These are phyloP conservation scores for Spatulosminthurus flaviceps DNA, from an alignment of 2,888 invertebrate genomes.

Conservation along the genomic window DNA sequence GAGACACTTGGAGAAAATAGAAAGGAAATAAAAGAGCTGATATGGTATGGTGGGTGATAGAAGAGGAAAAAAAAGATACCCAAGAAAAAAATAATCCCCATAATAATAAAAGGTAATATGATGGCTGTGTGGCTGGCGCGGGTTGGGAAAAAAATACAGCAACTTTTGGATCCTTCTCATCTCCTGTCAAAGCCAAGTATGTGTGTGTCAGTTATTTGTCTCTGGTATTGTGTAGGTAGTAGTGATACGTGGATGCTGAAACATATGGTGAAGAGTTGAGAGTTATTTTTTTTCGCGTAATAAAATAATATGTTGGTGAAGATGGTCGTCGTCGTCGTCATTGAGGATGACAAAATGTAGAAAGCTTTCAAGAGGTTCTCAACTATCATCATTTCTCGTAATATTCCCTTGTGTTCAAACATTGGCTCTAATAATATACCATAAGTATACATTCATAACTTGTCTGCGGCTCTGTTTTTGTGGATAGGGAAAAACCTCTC, in stretches of 20 bases:
- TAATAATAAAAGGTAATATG: conserved; percentile 35
- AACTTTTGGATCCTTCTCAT: not conserved
- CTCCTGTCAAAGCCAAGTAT: conserved; percentile 3
- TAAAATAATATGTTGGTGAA: conserved; percentile 38
- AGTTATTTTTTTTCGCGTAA: conserved; percentile 3
- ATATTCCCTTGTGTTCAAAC: conserved; percentile 39
- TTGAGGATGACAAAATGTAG: conserved; percentile 51
- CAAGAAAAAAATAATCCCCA: conserved; percentile 30
- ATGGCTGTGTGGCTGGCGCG: too few species aligned
- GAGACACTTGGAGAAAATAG: conserved; percentile 12
- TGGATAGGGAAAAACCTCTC: not conserved
- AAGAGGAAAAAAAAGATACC: conserved; percentile 10
- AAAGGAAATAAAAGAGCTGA: conserved; percentile 13
- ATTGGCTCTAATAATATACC: not conserved
- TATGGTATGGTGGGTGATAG: not conserved
- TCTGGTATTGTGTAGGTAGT: not conserved
- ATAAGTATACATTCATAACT: conserved; percentile 11
- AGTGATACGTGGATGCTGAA: not conserved
- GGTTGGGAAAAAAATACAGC: not conserved
- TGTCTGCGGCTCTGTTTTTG: not conserved
- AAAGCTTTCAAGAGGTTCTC: conserved; percentile 52
- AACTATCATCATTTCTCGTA: conserved; percentile 39
- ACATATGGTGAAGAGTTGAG: conserved; percentile 11
- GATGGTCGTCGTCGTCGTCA: not conserved
- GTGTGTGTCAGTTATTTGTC: conserved; percentile 21